Evolutionary conservation across 2,888 invertebrate species (phyloP), one percentile per base, ranked within the genome.

Genomic region (Hirtodrosophila alboralis): DNA sequence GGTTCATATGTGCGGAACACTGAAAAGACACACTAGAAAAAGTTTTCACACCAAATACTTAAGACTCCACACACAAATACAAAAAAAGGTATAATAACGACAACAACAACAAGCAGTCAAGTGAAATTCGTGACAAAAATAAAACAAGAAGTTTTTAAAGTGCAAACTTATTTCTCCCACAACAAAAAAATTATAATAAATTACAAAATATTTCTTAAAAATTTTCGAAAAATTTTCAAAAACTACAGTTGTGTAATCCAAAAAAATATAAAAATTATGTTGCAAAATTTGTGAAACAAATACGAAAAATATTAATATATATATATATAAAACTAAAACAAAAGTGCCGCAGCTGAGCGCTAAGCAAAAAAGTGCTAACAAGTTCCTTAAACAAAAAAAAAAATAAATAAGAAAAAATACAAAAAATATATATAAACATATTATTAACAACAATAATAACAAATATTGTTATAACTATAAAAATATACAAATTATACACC

Each of bases 1-100:
- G 88, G 85, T 88, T 84, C 89, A 87, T 77, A 87, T 78, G 89
- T 87, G 84, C 87, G 87, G 88, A 88, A 88, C 86, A 67, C 64
- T 73, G 51, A 68, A 63, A 23, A 66, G 61, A 75, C 65, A 52
- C 62, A 72, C 58, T 34, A 60, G 40, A 58, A 66, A 48, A 75
- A 67, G 37, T 66, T 62, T 59, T 66, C 44, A 74, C 54, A 65
- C 18, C 43, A 62, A 66, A 49, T 49, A 4, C 8, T 23, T 2
- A 23, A 65, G 58, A 71, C 59, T 75, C 38, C 65, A 60, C 49
- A 60, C 53, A 74, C 16, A 48, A 43, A 58, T 34, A 58, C 31
- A 36, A 58, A 37, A 53, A 41, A n/a, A n/a, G n/a, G 34, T 1
- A 34, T 14, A 48, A 48, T 10, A 67, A 36, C 27, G 47, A 69